Conservation (phyloP, 2,113 vertebrate genomes). For the Otocyon megalotis region DNA sequence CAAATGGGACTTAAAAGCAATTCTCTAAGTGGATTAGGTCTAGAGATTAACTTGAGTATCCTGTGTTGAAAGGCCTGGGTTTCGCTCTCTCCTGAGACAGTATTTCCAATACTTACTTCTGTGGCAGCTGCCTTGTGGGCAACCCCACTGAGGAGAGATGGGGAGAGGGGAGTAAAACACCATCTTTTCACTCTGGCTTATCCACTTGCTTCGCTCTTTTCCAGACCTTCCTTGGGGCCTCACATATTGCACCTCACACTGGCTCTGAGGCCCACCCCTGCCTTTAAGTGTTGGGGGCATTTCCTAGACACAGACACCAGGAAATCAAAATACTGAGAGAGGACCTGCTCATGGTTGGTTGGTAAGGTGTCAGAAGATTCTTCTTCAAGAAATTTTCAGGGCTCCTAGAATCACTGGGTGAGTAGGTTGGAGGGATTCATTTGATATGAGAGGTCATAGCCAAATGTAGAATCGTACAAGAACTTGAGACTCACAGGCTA, state of each 20-base stretch:
- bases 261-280: neutral
- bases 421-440: neutral
- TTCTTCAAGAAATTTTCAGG: neutral
- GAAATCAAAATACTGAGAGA: no score
- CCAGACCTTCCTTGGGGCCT: neutral
- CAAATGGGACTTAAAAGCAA: slow-evolving; percentile 67
- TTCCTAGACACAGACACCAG: neutral
- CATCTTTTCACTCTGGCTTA: neutral
- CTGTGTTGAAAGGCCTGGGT: slow-evolving; percentile 61
- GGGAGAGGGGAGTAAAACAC: neutral
- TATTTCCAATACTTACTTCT: slow-evolving; percentile 25
- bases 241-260: accelerated
- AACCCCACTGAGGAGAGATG: neutral
- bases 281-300: accelerated
- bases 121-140: neutral
- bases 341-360: accelerated
- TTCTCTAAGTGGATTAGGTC: slow-evolving; percentile 40
- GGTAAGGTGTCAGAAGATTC: no score
- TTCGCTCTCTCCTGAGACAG: slow-evolving; percentile 61
- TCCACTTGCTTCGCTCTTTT: neutral
- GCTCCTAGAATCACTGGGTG: neutral
- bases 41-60: slow-evolving; percentile 68
- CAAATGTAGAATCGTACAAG: neutral
- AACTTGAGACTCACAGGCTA: no score
- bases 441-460: neutral